phyloP scores from a whole-genome alignment of 2,888 invertebrate genomes.

The Hypomecis punctinalis region DNA sequence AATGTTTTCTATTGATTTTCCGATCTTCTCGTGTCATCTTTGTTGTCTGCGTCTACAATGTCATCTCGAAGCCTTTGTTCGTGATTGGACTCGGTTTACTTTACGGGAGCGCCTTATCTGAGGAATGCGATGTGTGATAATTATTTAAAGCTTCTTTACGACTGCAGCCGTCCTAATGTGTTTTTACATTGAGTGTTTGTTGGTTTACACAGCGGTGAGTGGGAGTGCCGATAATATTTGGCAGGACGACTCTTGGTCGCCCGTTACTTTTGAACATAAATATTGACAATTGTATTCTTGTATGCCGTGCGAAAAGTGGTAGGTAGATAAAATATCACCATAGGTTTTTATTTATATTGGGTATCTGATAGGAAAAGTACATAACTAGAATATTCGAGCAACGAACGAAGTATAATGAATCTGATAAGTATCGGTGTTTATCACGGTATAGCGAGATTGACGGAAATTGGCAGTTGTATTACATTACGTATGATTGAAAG shows the following conservation, averaged over 20 bases:
- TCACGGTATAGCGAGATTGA: conserved; percentile 1
- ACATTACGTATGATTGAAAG: neutral
- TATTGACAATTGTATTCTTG: conserved; percentile 12
- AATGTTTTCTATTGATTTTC: conserved; percentile 54
- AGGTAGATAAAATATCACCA: conserved; percentile 1
- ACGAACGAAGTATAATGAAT: neutral
- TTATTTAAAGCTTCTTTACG: conserved; percentile 58
- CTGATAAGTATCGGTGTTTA: neutral
- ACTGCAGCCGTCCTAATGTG: conserved; percentile 48
- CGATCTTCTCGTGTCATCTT: conserved; percentile 42
- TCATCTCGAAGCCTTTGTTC: conserved; percentile 62
- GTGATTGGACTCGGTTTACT: conserved; percentile 62
- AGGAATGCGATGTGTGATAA: conserved; percentile 70
- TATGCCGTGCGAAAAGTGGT: neutral
- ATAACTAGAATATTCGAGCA: neutral
- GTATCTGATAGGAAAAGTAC: neutral
- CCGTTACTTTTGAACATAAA: conserved; percentile 19
- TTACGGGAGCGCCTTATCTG: conserved; percentile 66
- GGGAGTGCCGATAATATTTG: conserved; percentile 28
- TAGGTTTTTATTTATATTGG: neutral
- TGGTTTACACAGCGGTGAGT: conserved; percentile 25
- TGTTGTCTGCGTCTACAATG: conserved; percentile 51
- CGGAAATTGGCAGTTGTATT: conserved; percentile 1
- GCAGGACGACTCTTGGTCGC: conserved; percentile 19
- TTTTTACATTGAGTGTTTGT: conserved; percentile 47